Conservation (phyloP, 2,888 invertebrate species). For the Hofmannophila pseudospretella region DNA sequence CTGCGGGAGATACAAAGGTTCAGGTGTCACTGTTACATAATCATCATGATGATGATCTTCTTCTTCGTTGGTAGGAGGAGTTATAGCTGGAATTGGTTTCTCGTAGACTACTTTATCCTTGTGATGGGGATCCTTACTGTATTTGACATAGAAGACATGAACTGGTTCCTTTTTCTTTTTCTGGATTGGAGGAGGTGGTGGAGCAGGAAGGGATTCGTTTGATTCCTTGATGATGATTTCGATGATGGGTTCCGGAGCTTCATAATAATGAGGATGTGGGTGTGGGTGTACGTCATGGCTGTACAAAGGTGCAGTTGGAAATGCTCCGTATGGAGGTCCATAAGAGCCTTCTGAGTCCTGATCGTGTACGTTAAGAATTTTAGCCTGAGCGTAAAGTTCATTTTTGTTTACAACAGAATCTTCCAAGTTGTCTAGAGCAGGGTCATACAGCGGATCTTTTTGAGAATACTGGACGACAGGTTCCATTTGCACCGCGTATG, state of each 20-base stretch:
- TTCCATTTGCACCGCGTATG: slow-evolving; percentile 89
- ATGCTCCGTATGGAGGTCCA: slow-evolving; percentile 63
- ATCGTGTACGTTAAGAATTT: slow-evolving; percentile 65
- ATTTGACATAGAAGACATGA: slow-evolving; percentile 94
- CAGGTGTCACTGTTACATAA: slow-evolving; percentile 75
- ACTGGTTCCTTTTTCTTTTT: slow-evolving; percentile 87
- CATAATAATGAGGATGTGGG: slow-evolving; percentile 70
- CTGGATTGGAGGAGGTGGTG: slow-evolving; percentile 71
- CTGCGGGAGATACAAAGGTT: slow-evolving; percentile 70
- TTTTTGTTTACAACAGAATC: slow-evolving; percentile 61
- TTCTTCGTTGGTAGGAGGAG: slow-evolving; percentile 82
- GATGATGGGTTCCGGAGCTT: slow-evolving; percentile 92
- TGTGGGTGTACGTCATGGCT: slow-evolving; percentile 61
- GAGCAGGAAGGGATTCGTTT: slow-evolving; percentile 86
- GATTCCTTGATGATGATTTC: slow-evolving; percentile 95
- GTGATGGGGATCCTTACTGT: slow-evolving; percentile 88
- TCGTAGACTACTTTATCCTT: slow-evolving; percentile 87
- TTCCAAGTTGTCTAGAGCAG: slow-evolving; percentile 67
- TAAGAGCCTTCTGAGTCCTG: slow-evolving; percentile 62
- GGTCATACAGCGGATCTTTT: slow-evolving; percentile 86
- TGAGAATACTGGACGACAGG: slow-evolving; percentile 88
- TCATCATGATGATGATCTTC: slow-evolving; percentile 79
- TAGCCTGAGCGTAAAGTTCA: slow-evolving; percentile 68
- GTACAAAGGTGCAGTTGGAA: slow-evolving; percentile 70
- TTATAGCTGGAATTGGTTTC: slow-evolving; percentile 87